Evolutionary conservation across 2,113 vertebrate species (phyloP), one percentile per base, ranked within the genome.

Genomic region (Cairina moschata): DNA sequence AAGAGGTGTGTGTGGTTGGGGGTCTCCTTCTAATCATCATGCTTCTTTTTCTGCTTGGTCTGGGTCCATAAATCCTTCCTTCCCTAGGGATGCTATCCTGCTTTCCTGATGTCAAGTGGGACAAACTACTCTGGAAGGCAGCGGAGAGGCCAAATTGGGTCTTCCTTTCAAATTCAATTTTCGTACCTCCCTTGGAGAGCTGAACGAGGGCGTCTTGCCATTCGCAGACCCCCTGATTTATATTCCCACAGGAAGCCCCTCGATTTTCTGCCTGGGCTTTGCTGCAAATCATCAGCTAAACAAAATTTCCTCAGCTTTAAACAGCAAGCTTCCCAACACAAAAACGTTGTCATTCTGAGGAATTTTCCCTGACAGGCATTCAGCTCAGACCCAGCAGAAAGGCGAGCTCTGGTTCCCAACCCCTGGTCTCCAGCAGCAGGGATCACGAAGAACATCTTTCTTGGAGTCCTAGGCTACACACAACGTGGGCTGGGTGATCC

Each of bases 1-100:
- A 36, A 7, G 12, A 26, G 20, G 42, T 6, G 56, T 26, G 13
- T 0, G 0, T 42, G 38, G 52, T 20, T 5, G 13, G 62, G 62
- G 36, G 38, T 28, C 16, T 48, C 29, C 65, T 55, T 13, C 2
- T 32, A n/a, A 26, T 46, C 40, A 9, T 0, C 26, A 0, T 3
- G 26, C 40, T 31, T 29, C 58, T 50, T 50, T 71, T n/a, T 23
- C 58, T 15, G 28, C 44, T 55, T 1, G 6, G 26, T 56, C n/a
- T 29, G 28, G 3, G 7, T 32, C n/a, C 17, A 0, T 16, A 40
- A 67, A 50, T 83, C 40, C 17, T 22, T 13, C 11, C 40, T 42
- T 54, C 17, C 29, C 17, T 11, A 8, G 62, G 75, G 31, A 1
- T 13, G 26, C 6, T 34, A 8, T 69, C 55, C 42, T 8, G 4